Base-by-base conservation (phyloP, 1,140 invertebrate species). In the Trachymyrmex septentrionalis region DNA sequence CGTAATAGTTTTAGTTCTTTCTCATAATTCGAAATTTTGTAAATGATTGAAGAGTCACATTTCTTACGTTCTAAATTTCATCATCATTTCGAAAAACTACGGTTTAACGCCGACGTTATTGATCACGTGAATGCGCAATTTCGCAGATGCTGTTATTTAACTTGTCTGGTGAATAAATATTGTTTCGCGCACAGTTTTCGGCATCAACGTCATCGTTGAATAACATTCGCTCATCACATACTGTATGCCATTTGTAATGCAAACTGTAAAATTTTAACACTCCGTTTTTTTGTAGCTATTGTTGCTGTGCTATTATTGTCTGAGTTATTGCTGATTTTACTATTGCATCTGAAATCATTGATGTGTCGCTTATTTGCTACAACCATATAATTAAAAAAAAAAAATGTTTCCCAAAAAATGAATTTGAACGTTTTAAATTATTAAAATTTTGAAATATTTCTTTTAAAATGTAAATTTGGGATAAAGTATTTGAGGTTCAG, bases 121-220 rank as follows among this genome's bases (percentile, higher is more conserved):
- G 78, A 82, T 82, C 19, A 50, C 12, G 24, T 55, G 19, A 73
- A 48, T 73, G 19, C 14, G 19, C 27, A 84, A 73, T 84, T 75
- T 75, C 19, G 27, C 14, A 16, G 24, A 4, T 38, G 24, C 21
- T 69, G 27, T 75, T 73, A 84, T 75, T 53, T 73, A 16, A 61
- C 55, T 57, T 57, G 24, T 75, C 44, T 75, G 24, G n/a, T 24
- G 38, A 84, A 84, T 73, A 84, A 73, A 84, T 50, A 75, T 30
- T n/a, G 24, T 44, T 30, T 82, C 55, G 12, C 38, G 24, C 44
- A 73, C 19, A 24, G n/a, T 73, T 84, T 84, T 38, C 69, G n/a
- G 73, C 73, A 82, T 82, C 34, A 55, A 14, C 16, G 14, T 57
- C 38, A 55, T 4, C 27, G 9, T 61, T 61, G 38, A 4, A 73